Evolutionary conservation across 2,888 invertebrate species (phyloP).

Genomic region (Gymnocheta viridis): DNA sequence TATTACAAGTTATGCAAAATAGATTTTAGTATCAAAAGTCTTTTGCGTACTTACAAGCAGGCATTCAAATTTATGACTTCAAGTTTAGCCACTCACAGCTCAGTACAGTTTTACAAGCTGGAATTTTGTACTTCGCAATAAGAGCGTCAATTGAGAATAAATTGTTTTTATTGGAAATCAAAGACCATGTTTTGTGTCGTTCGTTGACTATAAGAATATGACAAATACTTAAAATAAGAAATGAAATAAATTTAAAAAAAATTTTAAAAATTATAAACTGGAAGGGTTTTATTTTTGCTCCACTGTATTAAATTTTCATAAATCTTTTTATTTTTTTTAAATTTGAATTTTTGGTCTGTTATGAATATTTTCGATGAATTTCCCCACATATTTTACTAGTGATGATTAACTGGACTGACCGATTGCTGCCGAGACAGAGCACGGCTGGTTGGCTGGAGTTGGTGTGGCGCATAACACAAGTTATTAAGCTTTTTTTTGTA

Average conservation of each 20-base stretch:
- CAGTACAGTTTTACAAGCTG: neutral
- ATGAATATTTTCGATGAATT: conserved; percentile 20
- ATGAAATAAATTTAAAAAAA: no score
- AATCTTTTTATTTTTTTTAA: neutral
- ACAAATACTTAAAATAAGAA: no score
- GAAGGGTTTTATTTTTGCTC: neutral
- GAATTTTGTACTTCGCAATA: neutral
- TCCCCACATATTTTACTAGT: conserved; percentile 4
- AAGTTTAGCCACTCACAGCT: neutral
- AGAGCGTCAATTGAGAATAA: neutral
- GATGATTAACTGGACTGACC: conserved; percentile 42
- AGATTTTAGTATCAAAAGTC: neutral
- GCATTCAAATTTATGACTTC: neutral
- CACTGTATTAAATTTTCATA: conserved; percentile 20
- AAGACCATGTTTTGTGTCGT: neutral
- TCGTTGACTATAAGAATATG: no score
- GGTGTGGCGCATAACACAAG: conserved; percentile 24
- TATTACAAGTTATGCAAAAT: conserved; percentile 1
- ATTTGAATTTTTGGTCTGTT: neutral
- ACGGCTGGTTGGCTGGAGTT: neutral
- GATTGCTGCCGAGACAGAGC: conserved; percentile 3
- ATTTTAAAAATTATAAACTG: no score
- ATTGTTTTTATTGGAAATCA: neutral
- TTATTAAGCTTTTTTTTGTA: conserved; percentile 18
- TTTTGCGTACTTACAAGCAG: neutral